phyloP scores from a whole-genome alignment of 2,113 vertebrate genomes.

The Malurus alboscapulatus region DNA sequence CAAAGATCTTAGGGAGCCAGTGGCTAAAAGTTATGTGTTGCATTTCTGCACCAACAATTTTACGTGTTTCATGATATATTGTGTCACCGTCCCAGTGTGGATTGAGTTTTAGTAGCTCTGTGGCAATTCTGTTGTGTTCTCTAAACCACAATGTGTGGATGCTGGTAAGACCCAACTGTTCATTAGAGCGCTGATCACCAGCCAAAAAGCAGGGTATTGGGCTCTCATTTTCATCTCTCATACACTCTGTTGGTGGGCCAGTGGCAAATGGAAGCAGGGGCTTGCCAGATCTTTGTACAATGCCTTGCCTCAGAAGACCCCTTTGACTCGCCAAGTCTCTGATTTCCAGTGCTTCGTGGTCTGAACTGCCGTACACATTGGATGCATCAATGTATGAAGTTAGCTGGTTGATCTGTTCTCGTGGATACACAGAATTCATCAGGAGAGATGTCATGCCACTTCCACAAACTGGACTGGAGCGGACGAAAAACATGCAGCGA shows the following conservation, averaged over 20 bases:
- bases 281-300: conserved; percentile 94
- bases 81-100: conserved; percentile 98
- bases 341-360: conserved; percentile 88
- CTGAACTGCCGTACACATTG: conserved; percentile 92
- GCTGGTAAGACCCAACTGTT: conserved; percentile 92
- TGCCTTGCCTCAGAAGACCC: conserved; percentile 91
- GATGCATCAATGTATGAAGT: conserved; percentile 95
- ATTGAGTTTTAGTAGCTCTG: conserved; percentile 89
- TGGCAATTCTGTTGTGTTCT: conserved; percentile 93
- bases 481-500: conserved; percentile 97
- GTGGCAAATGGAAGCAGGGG: conserved; percentile 92
- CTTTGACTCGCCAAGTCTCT: conserved; percentile 93
- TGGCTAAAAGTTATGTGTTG: conserved; percentile 97
- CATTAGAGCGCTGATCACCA: conserved; percentile 94
- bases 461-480: conserved; percentile 95
- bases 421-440: conserved; percentile 96
- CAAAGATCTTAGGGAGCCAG: conserved; percentile 96
- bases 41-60: conserved; percentile 95
- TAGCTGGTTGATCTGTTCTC: conserved; percentile 97
- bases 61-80: conserved; percentile 94
- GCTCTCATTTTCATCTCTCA: conserved; percentile 95
- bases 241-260: conserved; percentile 95
- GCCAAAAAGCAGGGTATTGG: conserved; percentile 97
- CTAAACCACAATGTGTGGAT: conserved; percentile 98
- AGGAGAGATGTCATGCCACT: conserved; percentile 97